Percentiles rank a stretch among this genome's conserved stretches.
Conservation (phyloP, 1,140 invertebrate genomes). For the Bombus terrestris region DNA sequence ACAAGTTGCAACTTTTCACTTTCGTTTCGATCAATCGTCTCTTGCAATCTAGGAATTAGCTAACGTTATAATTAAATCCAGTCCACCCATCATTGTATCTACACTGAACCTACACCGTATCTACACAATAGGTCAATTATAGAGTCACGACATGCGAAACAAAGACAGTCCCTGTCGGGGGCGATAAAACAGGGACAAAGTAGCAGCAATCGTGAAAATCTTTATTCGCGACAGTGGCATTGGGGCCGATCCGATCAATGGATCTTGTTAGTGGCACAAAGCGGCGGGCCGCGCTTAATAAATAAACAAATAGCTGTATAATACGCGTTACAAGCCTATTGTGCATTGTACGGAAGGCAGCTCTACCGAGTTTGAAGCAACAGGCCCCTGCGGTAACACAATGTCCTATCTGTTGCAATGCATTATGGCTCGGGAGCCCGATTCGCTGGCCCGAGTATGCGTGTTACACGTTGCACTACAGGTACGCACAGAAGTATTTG, state of each 20-base stretch:
- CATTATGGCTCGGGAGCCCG: slow-evolving; percentile 48
- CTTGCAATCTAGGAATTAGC: no score
- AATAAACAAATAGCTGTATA: slow-evolving; percentile 76
- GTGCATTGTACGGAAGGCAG: slow-evolving; percentile 70
- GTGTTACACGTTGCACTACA: slow-evolving; percentile 36
- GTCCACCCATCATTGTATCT: neutral
- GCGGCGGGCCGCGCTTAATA: slow-evolving; percentile 50
- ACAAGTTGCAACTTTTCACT: no score
- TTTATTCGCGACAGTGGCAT: neutral
- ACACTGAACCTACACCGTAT: no score
- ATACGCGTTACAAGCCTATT: slow-evolving; percentile 69
- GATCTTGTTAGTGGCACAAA: slow-evolving; percentile 49
- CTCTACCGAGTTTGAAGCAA: slow-evolving; percentile 19
- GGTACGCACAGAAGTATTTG: slow-evolving; percentile 45
- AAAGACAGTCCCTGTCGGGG: neutral
- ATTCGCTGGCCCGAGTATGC: slow-evolving; percentile 18
- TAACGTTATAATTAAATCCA: neutral
- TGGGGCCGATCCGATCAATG: slow-evolving; percentile 43
- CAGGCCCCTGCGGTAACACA: slow-evolving; percentile 49
- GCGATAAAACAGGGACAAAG: neutral
- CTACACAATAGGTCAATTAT: neutral
- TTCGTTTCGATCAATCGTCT: no score
- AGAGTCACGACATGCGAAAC: neutral
- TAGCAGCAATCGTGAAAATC: neutral
- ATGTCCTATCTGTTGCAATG: slow-evolving; percentile 65